Evolutionary conservation across 2,113 vertebrate species (phyloP).

Genomic region (Centropristis striata): DNA sequence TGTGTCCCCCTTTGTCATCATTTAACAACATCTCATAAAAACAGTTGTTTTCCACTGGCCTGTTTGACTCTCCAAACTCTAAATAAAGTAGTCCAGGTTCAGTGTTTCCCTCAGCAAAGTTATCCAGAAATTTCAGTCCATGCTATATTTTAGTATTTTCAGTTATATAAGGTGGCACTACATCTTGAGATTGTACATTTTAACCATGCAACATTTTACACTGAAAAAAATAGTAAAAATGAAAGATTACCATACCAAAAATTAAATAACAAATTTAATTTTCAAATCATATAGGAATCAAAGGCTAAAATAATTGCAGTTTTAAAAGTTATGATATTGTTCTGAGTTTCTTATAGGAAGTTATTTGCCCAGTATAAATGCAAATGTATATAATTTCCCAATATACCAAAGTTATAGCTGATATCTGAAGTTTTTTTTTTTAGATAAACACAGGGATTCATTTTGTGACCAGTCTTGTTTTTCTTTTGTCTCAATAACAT

Average conservation of each 20-base stretch:
- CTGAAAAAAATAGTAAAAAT: neutral
- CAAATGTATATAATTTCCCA: too few species aligned
- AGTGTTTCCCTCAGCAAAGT: neutral
- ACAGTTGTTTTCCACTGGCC: neutral
- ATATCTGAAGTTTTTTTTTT: neutral
- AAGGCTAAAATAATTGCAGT: too few species aligned
- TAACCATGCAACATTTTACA: neutral
- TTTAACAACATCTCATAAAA: conserved; percentile 33
- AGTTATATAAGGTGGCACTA: too few species aligned
- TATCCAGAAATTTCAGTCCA: too few species aligned
- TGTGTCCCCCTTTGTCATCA: conserved; percentile 20
- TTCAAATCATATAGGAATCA: too few species aligned
- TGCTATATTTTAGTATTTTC: neutral
- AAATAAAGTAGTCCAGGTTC: neutral
- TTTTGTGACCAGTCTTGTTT: neutral
- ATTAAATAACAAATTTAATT: too few species aligned
- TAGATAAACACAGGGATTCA: neutral
- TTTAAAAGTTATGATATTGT: too few species aligned
- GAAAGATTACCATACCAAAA: neutral
- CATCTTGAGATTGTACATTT: neutral
- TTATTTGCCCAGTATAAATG: too few species aligned
- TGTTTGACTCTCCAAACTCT: neutral
- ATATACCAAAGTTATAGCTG: neutral
- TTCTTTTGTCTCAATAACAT: conserved; percentile 10
- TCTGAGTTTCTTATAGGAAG: too few species aligned